Evolutionary conservation across 2,888 invertebrate genomes (phyloP).

Genomic region (Caenorhabditis zanzibari): DNA sequence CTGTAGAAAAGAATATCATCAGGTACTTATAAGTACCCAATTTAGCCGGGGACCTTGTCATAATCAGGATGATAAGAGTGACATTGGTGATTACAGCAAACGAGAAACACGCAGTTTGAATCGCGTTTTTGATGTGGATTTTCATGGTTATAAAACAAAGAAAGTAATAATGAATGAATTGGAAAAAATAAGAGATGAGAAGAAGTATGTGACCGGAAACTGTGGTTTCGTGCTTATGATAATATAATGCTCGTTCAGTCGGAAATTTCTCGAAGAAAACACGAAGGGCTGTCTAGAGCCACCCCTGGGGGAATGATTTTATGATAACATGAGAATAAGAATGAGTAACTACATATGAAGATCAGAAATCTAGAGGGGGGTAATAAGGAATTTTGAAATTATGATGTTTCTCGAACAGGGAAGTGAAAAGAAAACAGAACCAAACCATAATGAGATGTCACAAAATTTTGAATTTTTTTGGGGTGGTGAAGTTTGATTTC

Average conservation of each 20-base stretch:
- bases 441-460: background rate
- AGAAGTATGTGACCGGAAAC: constrained; percentile 8
- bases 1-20: constrained; percentile 41
- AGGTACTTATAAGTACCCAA: constrained; percentile 55
- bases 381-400: background rate
- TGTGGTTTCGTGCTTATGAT: background rate
- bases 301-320: too few species aligned
- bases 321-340: background rate
- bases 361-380: background rate
- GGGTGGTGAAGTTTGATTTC: too few species aligned
- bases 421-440: background rate
- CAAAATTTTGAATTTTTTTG: too few species aligned
- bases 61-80: constrained; percentile 18
- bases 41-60: constrained; percentile 27
- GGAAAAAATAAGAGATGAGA: background rate
- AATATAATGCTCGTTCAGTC: constrained; percentile 1
- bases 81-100: constrained; percentile 27
- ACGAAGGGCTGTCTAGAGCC: background rate
- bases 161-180: constrained; percentile 1
- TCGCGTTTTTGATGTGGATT: background rate
- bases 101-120: constrained; percentile 20
- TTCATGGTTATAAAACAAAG: constrained; percentile 1
- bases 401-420: constrained; percentile 5
- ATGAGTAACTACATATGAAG: background rate
- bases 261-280: constrained; percentile 13